Evolutionary conservation across 2,888 invertebrate genomes (phyloP).

Genomic region (Meiosimyza platycephala): DNA sequence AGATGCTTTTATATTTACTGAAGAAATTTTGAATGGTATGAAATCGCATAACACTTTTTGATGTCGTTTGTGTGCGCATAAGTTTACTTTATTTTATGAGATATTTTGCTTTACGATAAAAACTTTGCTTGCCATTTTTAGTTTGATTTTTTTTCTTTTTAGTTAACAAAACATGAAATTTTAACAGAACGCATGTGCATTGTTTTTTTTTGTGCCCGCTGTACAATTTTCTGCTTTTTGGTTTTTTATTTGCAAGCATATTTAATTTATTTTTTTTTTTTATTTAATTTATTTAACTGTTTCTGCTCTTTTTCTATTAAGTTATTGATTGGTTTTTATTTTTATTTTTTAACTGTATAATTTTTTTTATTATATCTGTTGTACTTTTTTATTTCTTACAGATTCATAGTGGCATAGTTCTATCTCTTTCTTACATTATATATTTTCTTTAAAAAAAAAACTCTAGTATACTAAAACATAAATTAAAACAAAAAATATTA

Average conservation of each 20-base stretch:
- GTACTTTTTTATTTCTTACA: conserved; percentile 53
- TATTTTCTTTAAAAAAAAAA: conserved; percentile 27
- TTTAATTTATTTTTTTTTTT: conserved; percentile 23
- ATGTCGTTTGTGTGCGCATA: too few relatives aligned
- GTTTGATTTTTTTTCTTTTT: too few relatives aligned
- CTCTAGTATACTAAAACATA: conserved; percentile 28
- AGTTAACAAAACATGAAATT: too few relatives aligned
- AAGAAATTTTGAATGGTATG: too few relatives aligned
- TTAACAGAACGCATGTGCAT: neutral
- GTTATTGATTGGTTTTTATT: conserved; percentile 24
- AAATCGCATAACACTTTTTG: too few relatives aligned
- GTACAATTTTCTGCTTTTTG: neutral
- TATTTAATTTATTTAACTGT: neutral
- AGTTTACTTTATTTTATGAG: too few relatives aligned
- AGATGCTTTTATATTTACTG: too few relatives aligned
- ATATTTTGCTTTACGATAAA: too few relatives aligned
- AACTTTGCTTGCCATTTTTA: too few relatives aligned
- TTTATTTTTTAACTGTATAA: conserved; percentile 33
- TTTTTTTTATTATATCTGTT: conserved; percentile 43
- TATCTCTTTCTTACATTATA: conserved; percentile 50
- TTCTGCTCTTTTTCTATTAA: conserved; percentile 2
- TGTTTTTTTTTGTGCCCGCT: conserved; percentile 19
- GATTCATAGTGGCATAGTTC: conserved; percentile 54
- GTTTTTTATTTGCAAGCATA: neutral
- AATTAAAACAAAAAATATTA: conserved; percentile 24